Percentiles rank a stretch among this genome's conserved stretches.
phyloP scores from a whole-genome alignment of 2,888 invertebrate genomes.

The Brachyopa scutellaris region DNA sequence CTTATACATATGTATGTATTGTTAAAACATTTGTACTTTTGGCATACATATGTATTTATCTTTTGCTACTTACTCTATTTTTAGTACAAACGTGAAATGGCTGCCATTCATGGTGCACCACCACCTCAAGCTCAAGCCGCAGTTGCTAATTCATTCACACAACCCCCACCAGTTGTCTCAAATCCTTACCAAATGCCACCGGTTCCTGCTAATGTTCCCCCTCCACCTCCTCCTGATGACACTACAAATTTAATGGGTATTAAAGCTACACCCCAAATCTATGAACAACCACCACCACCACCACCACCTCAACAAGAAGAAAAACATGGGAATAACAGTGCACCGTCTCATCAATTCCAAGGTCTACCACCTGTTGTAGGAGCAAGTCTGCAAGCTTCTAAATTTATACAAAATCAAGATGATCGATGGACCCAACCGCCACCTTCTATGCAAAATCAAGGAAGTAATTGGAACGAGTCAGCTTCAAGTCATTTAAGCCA shows the following conservation, averaged over 20 bases:
- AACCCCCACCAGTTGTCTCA: slow-evolving; percentile 64
- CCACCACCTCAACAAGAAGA: slow-evolving; percentile 59
- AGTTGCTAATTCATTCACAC: slow-evolving; percentile 54
- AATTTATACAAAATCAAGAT: slow-evolving; percentile 14
- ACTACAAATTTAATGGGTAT: slow-evolving; percentile 74
- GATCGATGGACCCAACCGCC: slow-evolving; percentile 47
- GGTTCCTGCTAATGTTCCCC: slow-evolving; percentile 34
- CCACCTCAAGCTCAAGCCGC: slow-evolving; percentile 58
- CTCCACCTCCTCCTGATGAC: slow-evolving; percentile 66
- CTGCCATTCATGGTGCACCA: slow-evolving; percentile 76
- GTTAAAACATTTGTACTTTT: no score
- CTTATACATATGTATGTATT: no score
- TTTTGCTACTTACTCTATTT: no score
- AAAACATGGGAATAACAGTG: not conserved
- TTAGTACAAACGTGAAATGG: slow-evolving; percentile 81
- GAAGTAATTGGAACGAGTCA: slow-evolving; percentile 16
- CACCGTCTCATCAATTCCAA: not conserved
- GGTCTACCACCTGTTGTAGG: not conserved
- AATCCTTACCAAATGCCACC: slow-evolving; percentile 60
- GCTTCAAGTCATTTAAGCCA: not conserved
- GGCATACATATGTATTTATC: no score
- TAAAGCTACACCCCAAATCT: slow-evolving; percentile 78
- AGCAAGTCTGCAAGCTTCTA: not conserved
- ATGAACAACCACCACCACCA: slow-evolving; percentile 77
- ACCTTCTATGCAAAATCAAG: slow-evolving; percentile 37